Evolutionary conservation across 1,140 invertebrate species (phyloP), one percentile per base, ranked within the genome.

Genomic region (Stenopsyche tienmushanensis): DNA sequence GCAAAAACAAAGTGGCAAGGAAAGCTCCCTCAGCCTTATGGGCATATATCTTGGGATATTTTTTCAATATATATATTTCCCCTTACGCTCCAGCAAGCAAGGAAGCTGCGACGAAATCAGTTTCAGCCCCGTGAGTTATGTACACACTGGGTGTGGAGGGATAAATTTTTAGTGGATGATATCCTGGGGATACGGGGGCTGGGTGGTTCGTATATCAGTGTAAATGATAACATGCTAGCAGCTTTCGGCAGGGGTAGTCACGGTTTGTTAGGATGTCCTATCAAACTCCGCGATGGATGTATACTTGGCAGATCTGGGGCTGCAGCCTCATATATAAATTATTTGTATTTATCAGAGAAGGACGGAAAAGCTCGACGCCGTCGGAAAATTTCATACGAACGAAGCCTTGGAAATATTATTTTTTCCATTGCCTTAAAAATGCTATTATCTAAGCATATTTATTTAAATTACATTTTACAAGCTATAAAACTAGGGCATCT

Each of bases 141-240:
- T 57, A 65, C 63, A 65, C 63, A 42, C 9, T 24, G n/a, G 39
- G 52, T 58, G 41, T 39, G 57, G 42, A 57, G 62, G 63, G 63
- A 65, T 65, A 57, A 65, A 65, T 65, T 65, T 65, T 65, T 65
- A 65, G 63, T 65, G 63, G 63, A 65, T 65, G 63, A 57, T 65
- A 57, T 57, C 63, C 42, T 21, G 44, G 63, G 52, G 41, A n/a
- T 34, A 39, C 15, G 42, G 24, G 63, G 25, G 2, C 13, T n/a
- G 63, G 41, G 62, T 52, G 29, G 63, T 42, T 57, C 53, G 53
- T 65, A 57, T 65, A 65, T 65, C 63, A 65, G 63, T 65, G 63
- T 65, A 58, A 58, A 65, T 65, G 63, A 65, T 65, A 65, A 65
- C 63, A 57, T 24, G 63, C 47, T 44, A 53, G 49, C 50, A 17